Evolutionary conservation across 2,888 invertebrate genomes (phyloP).

Genomic region (Netelia fuscicornis): DNA sequence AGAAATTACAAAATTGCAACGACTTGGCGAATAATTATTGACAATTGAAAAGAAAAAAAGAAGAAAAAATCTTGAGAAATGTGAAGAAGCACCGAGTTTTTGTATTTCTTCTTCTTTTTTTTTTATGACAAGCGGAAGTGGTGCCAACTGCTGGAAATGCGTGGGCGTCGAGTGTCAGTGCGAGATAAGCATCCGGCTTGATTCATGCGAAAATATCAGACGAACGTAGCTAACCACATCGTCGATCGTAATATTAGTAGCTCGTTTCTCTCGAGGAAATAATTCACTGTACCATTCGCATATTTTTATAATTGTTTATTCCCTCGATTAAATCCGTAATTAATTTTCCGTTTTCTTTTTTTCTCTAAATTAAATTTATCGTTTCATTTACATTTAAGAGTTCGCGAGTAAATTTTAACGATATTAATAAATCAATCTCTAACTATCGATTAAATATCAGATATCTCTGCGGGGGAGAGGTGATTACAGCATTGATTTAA

Average conservation of each 20-base stretch:
- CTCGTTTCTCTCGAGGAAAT: background rate
- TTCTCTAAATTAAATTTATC: no score
- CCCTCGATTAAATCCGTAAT: no score
- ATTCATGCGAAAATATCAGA: slow-evolving; percentile 41
- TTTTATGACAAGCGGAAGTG: slow-evolving; percentile 56
- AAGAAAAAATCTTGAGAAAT: background rate
- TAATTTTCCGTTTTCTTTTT: no score
- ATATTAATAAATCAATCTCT: no score
- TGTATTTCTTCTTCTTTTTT: background rate
- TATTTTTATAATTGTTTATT: background rate
- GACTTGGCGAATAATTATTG: background rate
- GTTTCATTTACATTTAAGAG: no score
- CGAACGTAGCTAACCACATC: background rate
- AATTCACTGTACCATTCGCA: background rate
- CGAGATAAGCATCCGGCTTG: slow-evolving; percentile 57
- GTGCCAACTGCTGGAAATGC: slow-evolving; percentile 19
- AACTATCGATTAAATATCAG: no score
- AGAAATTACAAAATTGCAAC: background rate
- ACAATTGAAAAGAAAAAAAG: background rate
- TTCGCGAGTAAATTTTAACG: no score
- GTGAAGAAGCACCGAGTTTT: background rate
- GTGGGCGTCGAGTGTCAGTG: slow-evolving; percentile 58
- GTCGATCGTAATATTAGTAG: slow-evolving; percentile 20
- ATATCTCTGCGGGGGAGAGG: no score
- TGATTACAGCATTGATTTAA: no score